Conservation (phyloP, 2,888 invertebrate genomes). For the Hypomecis punctinalis region DNA sequence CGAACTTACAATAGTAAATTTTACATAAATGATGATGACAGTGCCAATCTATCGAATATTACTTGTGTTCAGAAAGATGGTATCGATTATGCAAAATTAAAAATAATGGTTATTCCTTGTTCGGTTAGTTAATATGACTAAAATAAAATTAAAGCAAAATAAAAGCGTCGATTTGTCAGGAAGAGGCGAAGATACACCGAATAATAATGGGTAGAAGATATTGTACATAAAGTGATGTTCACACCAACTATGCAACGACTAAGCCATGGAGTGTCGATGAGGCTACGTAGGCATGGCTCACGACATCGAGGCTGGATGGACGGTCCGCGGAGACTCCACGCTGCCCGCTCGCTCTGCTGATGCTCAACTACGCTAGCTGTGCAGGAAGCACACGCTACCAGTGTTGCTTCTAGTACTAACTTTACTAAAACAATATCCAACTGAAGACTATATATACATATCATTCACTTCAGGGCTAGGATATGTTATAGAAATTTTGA, state of each 20-base stretch:
- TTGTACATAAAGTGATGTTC: slow-evolving; percentile 53
- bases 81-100: slow-evolving; percentile 65
- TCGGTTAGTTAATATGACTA: slow-evolving; percentile 71
- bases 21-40: slow-evolving; percentile 55
- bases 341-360: slow-evolving; percentile 62
- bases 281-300: slow-evolving; percentile 75
- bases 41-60: slow-evolving; percentile 70
- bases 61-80: slow-evolving; percentile 55
- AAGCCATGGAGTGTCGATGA: slow-evolving; percentile 79
- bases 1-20: slow-evolving; percentile 37
- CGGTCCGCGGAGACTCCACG: slow-evolving; percentile 61
- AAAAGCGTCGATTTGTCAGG: slow-evolving; percentile 63
- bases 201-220: slow-evolving; percentile 56
- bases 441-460: too few relatives aligned
- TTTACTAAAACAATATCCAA: too few relatives aligned
- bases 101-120: slow-evolving; percentile 54
- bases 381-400: too few relatives aligned
- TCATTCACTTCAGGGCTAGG: too few relatives aligned
- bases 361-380: slow-evolving; percentile 19
- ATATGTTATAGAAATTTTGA: too few relatives aligned
- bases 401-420: too few relatives aligned
- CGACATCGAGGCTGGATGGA: slow-evolving; percentile 71
- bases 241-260: slow-evolving; percentile 79
- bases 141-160: slow-evolving; percentile 49
- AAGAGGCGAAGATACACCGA: slow-evolving; percentile 71